Evolutionary conservation across 2,888 invertebrate genomes (phyloP).

Genomic region (Drosophila paramelanica): DNA sequence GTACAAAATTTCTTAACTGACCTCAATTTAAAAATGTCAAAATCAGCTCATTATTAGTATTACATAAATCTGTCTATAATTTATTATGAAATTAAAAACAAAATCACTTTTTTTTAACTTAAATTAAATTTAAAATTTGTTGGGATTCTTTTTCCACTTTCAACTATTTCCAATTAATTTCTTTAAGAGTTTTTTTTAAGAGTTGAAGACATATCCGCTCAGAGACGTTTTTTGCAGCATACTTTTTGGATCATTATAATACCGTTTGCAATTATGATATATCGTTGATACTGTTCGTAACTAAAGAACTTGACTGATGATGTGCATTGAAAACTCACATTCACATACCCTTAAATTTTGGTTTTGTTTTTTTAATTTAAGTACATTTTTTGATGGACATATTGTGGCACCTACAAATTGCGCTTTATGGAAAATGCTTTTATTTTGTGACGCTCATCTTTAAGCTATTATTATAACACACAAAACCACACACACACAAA

Average conservation of each 20-base stretch:
- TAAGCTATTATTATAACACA: slow-evolving; percentile 43
- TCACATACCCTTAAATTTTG: slow-evolving; percentile 14
- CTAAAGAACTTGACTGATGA: slow-evolving; percentile 4
- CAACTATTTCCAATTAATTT: not conserved
- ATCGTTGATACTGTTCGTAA: not conserved
- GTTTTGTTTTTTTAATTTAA: not conserved
- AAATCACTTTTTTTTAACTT: not conserved
- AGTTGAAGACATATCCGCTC: slow-evolving; percentile 3
- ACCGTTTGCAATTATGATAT: not conserved
- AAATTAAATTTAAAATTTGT: not conserved
- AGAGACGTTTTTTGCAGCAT: not conserved
- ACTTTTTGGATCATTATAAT: not conserved
- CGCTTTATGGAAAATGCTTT: slow-evolving; percentile 26
- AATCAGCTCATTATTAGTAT: slow-evolving; percentile 15
- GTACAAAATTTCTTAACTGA: slow-evolving; percentile 46
- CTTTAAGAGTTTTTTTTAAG: not conserved
- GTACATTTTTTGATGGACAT: slow-evolving; percentile 7
- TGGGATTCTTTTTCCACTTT: not conserved
- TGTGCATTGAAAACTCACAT: slow-evolving; percentile 22
- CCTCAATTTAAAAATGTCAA: slow-evolving; percentile 10
- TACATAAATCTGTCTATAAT: slow-evolving; percentile 4
- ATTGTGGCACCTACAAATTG: slow-evolving; percentile 24
- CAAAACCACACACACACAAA: slow-evolving; percentile 31
- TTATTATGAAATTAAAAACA: not conserved
- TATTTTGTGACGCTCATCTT: slow-evolving; percentile 38